Percentiles rank a stretch among this genome's conserved stretches.
Evolutionary conservation across 1,140 invertebrate genomes (phyloP).

Genomic region (Zaprionus inermis): DNA sequence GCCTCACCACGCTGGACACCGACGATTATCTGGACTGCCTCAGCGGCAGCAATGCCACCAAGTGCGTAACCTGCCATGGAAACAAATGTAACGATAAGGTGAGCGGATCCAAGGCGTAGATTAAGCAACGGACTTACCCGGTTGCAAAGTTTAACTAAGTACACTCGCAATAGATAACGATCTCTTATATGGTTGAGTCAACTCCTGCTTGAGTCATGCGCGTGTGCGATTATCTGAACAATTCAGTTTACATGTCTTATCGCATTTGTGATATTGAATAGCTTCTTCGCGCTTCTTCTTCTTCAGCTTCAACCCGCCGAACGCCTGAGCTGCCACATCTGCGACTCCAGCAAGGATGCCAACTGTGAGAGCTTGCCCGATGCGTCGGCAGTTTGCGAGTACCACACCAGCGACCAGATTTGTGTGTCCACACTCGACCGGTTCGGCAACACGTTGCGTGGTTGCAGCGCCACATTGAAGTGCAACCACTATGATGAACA

Average conservation of each 20-base stretch:
- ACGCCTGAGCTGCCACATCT: slow-evolving; percentile 67
- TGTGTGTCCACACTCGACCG: slow-evolving; percentile 57
- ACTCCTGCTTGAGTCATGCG: neutral
- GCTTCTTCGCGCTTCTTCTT: neutral
- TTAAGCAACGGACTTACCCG: neutral
- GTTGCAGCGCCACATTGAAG: slow-evolving; percentile 56
- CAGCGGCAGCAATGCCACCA: slow-evolving; percentile 37
- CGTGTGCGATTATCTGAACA: neutral
- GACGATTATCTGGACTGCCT: slow-evolving; percentile 64
- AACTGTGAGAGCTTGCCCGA: slow-evolving; percentile 53
- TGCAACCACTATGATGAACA: slow-evolving; percentile 34
- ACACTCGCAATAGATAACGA: neutral
- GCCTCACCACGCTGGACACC: slow-evolving; percentile 52
- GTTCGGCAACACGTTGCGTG: slow-evolving; percentile 66
- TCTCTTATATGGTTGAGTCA: neutral
- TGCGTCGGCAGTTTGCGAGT: slow-evolving; percentile 40
- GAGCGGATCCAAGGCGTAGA: neutral
- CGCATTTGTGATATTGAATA: neutral
- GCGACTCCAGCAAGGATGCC: slow-evolving; percentile 45
- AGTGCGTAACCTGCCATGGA: slow-evolving; percentile 59
- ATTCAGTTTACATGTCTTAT: neutral
- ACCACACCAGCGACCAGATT: slow-evolving; percentile 42
- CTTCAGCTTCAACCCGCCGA: slow-evolving; percentile 67
- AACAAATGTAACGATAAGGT: slow-evolving; percentile 63
- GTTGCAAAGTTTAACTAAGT: neutral